Conservation (phyloP, 1,140 invertebrate genomes). For the Saxidomus purpurata region DNA sequence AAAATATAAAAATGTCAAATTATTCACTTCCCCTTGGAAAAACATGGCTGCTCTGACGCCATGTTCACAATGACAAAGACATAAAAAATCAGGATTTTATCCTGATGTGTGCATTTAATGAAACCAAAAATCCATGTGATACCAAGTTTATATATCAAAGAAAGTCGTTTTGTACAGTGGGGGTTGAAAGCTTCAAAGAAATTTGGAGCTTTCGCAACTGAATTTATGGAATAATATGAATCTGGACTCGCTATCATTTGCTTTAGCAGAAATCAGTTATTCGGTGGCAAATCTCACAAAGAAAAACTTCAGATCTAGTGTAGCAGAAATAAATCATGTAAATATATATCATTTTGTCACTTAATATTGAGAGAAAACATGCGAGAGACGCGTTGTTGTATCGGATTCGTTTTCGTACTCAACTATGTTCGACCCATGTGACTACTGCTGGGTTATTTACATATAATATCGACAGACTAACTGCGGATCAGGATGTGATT, state of each 20-base stretch:
- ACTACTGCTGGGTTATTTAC: too few relatives aligned
- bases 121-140: background rate
- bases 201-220: conserved; percentile 87
- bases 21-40: conserved; percentile 1
- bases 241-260: conserved; percentile 98
- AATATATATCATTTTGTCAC: conserved; percentile 74
- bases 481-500: too few relatives aligned
- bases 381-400: too few relatives aligned
- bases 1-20: background rate
- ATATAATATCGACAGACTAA: too few relatives aligned
- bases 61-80: conserved; percentile 80
- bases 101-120: conserved; percentile 71
- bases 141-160: conserved; percentile 72
- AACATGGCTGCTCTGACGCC: conserved; percentile 83
- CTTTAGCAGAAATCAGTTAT: conserved; percentile 98
- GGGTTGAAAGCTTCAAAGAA: conserved; percentile 86
- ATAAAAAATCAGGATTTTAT: conserved; percentile 75
- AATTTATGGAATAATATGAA: conserved; percentile 97
- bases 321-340: conserved; percentile 93
- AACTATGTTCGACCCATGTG: background rate
- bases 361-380: too few relatives aligned
- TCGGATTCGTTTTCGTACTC: background rate
- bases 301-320: conserved; percentile 96
- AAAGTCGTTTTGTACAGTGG: conserved; percentile 75
- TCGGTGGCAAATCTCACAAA: conserved; percentile 97